Conservation (phyloP, 2,113 vertebrate genomes). For the Mionectes macconnelli region DNA sequence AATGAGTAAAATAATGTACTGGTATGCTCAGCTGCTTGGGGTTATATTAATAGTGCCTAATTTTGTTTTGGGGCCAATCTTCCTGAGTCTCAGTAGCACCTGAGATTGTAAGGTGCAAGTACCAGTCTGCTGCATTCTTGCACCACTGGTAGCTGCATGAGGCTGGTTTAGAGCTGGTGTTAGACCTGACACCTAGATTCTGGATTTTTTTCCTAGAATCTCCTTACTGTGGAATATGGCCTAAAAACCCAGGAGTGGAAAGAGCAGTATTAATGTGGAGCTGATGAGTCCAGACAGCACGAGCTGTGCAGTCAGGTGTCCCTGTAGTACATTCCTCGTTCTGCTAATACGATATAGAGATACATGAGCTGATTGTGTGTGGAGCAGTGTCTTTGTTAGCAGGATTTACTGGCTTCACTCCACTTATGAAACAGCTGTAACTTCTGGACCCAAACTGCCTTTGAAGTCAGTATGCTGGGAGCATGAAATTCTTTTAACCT, state of each 20-base stretch:
- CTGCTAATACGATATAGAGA: not conserved
- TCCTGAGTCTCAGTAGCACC: not conserved
- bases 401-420: not conserved
- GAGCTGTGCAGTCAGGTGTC: slow-evolving; percentile 9
- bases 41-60: not conserved
- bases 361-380: not conserved
- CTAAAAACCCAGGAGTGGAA: not conserved
- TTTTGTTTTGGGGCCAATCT: not conserved
- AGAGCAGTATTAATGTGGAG: not conserved
- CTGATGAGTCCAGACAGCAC: not conserved
- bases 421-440: not conserved
- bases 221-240: not conserved
- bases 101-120: not conserved
- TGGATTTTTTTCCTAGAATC: not conserved
- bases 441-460: not conserved
- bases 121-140: not conserved
- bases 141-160: not conserved
- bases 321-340: not conserved
- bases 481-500: slow-evolving; percentile 2
- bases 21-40: not conserved
- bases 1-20: not conserved
- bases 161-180: not conserved
- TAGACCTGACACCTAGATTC: not conserved
- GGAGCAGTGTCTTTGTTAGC: not conserved
- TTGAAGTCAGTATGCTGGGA: not conserved